Evolutionary conservation across 2,797 vertebrate genomes (phyloP).

Genomic region (Melanotaenia boesemani): DNA sequence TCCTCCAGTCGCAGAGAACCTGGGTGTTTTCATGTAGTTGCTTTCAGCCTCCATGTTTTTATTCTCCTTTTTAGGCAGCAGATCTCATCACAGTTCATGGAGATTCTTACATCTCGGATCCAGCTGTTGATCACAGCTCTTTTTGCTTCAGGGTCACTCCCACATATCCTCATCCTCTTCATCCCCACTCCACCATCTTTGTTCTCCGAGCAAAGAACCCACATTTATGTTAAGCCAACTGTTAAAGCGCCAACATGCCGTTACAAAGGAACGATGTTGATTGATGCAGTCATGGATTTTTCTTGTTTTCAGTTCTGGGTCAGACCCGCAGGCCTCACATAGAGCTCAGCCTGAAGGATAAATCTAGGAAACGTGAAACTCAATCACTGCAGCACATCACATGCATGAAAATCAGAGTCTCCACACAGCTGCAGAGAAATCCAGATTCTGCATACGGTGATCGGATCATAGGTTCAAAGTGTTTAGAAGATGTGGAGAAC

Average conservation of each 20-base stretch:
- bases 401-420: too few relatives aligned
- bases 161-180: constrained; percentile 47
- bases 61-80: too few relatives aligned
- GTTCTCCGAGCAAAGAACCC: constrained; percentile 41
- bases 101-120: constrained; percentile 39
- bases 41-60: background rate
- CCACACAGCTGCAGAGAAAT: too few relatives aligned
- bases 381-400: too few relatives aligned
- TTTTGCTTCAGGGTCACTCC: constrained; percentile 62
- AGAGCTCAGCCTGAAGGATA: background rate
- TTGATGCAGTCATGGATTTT: constrained; percentile 52
- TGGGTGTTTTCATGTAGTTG: background rate
- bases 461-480: too few relatives aligned
- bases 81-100: constrained; percentile 2
- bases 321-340: constrained; percentile 53
- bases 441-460: too few relatives aligned
- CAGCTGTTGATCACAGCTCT: constrained; percentile 22
- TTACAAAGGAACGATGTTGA: constrained; percentile 58
- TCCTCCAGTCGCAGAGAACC: background rate
- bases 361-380: background rate
- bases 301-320: constrained; percentile 64
- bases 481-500: too few relatives aligned
- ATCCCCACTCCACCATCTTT: constrained; percentile 45
- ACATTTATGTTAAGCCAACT: constrained; percentile 62
- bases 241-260: constrained; percentile 49